Base-by-base conservation (phyloP, 2,888 invertebrate genomes). In the Oscheius sp. region DNA sequence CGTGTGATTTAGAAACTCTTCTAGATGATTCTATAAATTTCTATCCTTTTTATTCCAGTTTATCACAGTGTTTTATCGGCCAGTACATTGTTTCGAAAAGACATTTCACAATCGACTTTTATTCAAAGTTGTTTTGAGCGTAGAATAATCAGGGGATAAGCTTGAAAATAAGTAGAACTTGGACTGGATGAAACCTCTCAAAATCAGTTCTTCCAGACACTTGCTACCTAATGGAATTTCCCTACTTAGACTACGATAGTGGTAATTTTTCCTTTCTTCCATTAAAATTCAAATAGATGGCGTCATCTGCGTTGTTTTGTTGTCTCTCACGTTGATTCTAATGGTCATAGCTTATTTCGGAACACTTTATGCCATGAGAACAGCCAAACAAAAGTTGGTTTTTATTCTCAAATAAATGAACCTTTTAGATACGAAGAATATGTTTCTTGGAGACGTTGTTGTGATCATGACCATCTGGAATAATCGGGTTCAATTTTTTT, bases 331-430 rank as follows among this genome's bases (percentile, higher is more conserved):
- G 2, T 39, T 76, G 25, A 55, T 71, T 20, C 50, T 74, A n/a
- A 65, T 74, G 23, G 55, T 69, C 12, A 58, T 73, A n/a, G 74
- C 72, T 25, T 76, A 74, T 65, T 65, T 76, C 34, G 58, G 53
- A 6, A 76, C 76, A 3, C 53, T 70, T 48, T 70, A 72, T 8
- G 65, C 74, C 3, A 50, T 74, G 29, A 69, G 52, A 52, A 65
- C 48, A 42, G 74, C 72, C n/a, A 65, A 48, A 57, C 37, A 52
- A 46, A 71, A 70, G 75, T 75, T n/a, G 48, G 66, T 27, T 17
- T 23, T 15, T 45, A 23, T n/a, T 55, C 33, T 34, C 55, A 2
- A n/a, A n/a, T n/a, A n/a, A n/a, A n/a, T n/a, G n/a, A n/a, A n/a
- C 17, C 17, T 55, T 53, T 29, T 20, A 55, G 55, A 33, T 55